phyloP scores from a whole-genome alignment of 2,888 invertebrate species.

The Pteria penguin region DNA sequence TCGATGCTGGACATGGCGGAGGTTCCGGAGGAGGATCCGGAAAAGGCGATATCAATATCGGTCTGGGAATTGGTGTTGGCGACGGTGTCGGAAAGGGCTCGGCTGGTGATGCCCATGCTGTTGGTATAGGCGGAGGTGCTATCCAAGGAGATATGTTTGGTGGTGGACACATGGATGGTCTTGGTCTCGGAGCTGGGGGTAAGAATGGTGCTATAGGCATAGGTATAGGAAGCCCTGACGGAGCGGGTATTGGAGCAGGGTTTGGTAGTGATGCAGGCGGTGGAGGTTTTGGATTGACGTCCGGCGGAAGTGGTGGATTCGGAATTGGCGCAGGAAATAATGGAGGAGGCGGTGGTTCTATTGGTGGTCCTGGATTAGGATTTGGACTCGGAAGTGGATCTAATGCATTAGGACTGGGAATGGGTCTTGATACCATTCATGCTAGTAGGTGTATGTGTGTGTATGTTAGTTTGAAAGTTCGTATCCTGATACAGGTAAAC shows the following conservation, averaged over 20 bases:
- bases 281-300: neutral
- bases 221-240: neutral
- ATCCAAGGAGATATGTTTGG: neutral
- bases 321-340: neutral
- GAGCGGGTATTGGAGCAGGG: neutral
- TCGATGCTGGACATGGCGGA: neutral
- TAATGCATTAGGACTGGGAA: neutral
- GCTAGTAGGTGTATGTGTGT: too few relatives aligned
- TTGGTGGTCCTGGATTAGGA: neutral
- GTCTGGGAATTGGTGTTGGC: constrained; percentile 14
- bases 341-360: neutral
- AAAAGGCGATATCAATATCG: constrained; percentile 28
- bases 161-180: neutral
- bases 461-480: too few relatives aligned
- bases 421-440: neutral
- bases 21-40: neutral
- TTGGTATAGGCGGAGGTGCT: constrained; percentile 21
- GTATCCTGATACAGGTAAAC: too few relatives aligned
- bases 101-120: constrained; percentile 16
- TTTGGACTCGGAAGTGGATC: neutral
- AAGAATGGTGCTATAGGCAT: neutral
- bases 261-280: neutral
- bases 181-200: neutral
- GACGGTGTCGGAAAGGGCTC: constrained; percentile 14
- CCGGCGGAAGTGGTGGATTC: neutral